A percentile compares a stretch with the other conserved stretches of the same genome.
Conservation (phyloP, 2,888 invertebrate genomes). For the Melipona beecheii region DNA sequence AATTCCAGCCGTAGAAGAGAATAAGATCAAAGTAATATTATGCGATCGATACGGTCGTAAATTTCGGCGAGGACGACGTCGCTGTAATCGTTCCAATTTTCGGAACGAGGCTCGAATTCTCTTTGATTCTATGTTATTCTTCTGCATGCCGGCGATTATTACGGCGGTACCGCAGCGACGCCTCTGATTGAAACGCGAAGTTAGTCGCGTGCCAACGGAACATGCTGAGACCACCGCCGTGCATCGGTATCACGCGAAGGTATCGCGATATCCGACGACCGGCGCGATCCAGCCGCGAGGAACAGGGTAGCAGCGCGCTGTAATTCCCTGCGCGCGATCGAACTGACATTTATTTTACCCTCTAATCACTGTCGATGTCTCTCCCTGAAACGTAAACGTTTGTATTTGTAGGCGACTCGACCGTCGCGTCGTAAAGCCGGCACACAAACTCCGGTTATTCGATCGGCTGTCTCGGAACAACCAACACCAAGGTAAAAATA, state of each 20-base stretch:
- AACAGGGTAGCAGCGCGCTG: constrained; percentile 9
- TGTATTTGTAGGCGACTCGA: neutral
- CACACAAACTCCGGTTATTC: too few species aligned
- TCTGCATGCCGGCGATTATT: neutral
- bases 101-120: neutral
- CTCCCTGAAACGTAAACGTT: too few species aligned
- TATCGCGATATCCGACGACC: constrained; percentile 17
- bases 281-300: neutral
- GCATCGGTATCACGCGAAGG: constrained; percentile 28
- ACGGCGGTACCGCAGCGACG: constrained; percentile 13
- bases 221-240: constrained; percentile 1
- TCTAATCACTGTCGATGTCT: neutral
- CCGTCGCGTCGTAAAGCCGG: neutral
- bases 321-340: constrained; percentile 6
- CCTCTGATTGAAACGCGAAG: constrained; percentile 18
- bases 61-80: neutral
- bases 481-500: too few species aligned
- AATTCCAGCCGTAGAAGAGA: too few species aligned
- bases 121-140: neutral
- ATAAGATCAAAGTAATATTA: too few species aligned
- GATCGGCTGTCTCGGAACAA: too few species aligned
- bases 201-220: constrained; percentile 39
- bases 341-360: constrained; percentile 2
- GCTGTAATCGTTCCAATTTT: neutral
- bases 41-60: constrained; percentile 1